phyloP scores from a whole-genome alignment of 2,888 invertebrate genomes.

The Macroteleia sp. region DNA sequence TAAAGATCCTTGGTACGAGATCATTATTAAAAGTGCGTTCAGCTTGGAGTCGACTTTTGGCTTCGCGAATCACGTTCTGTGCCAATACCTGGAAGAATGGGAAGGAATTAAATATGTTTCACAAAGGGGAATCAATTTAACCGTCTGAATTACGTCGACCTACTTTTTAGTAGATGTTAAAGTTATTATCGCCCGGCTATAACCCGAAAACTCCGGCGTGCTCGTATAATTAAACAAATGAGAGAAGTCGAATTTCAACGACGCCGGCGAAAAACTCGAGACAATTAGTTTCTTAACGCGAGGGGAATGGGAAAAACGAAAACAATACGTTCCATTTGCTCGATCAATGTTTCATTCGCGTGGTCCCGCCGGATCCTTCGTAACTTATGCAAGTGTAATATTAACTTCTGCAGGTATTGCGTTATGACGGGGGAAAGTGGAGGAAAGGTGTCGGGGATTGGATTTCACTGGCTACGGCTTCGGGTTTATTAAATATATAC shows the following conservation, averaged over 20 bases:
- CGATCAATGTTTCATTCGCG: constrained; percentile 15
- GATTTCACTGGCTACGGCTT: constrained; percentile 19
- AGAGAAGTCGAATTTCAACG: background rate
- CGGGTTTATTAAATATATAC: constrained; percentile 47
- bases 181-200: background rate
- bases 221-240: constrained; percentile 3
- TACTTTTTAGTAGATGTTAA: constrained; percentile 9
- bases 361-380: constrained; percentile 3
- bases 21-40: constrained; percentile 16
- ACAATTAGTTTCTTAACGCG: constrained; percentile 14
- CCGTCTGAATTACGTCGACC: constrained; percentile 13
- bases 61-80: constrained; percentile 5
- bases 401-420: constrained; percentile 21
- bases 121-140: constrained; percentile 13
- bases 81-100: constrained; percentile 3
- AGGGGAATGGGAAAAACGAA: background rate
- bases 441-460: constrained; percentile 16
- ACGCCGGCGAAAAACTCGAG: background rate
- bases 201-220: background rate
- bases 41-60: constrained; percentile 4
- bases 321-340: constrained; percentile 15
- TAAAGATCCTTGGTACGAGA: background rate
- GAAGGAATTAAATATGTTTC: constrained; percentile 16
- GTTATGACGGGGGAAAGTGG: background rate
- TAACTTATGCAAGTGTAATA: constrained; percentile 24